phyloP scores from a whole-genome alignment of 2,888 invertebrate genomes.

The Malachius bipustulatus region DNA sequence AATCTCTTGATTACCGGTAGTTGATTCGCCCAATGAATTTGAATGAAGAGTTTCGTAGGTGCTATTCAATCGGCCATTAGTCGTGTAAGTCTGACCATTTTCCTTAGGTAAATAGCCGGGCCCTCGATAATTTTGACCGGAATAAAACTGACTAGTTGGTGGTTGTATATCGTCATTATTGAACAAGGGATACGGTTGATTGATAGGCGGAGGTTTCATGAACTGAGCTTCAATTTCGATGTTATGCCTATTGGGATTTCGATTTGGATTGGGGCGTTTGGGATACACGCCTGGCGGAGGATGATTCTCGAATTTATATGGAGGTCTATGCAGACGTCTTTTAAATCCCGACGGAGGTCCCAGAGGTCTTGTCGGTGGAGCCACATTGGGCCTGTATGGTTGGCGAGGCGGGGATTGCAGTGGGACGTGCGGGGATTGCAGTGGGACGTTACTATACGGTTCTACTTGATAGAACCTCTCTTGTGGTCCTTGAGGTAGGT shows the following conservation, averaged over 20 bases:
- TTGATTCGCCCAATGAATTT: too few species aligned
- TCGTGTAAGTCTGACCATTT: too few species aligned
- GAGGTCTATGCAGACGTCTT: constrained; percentile 16
- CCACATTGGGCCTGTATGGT: constrained; percentile 16
- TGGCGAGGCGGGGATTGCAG: constrained; percentile 31
- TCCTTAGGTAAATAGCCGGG: neutral
- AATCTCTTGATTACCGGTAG: too few species aligned
- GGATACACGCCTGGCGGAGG: constrained; percentile 17
- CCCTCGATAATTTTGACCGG: neutral
- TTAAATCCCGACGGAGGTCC: too few species aligned
- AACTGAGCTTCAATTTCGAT: neutral
- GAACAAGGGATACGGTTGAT: too few species aligned
- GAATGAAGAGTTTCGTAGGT: too few species aligned
- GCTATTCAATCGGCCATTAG: too few species aligned
- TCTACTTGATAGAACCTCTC: constrained; percentile 12
- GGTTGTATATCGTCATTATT: constrained; percentile 11
- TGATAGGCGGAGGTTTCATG: neutral
- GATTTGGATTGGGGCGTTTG: constrained; percentile 4
- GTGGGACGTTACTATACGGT: too few species aligned
- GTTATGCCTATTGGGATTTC: constrained; percentile 3
- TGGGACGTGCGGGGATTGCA: constrained; percentile 30
- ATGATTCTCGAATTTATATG: constrained; percentile 26
- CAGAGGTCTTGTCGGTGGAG: constrained; percentile 14
- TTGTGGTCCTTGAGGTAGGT: constrained; percentile 27
- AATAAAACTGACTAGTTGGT: constrained; percentile 6